Evolutionary conservation across 1,140 invertebrate genomes (phyloP), one percentile per base, ranked within the genome.

Genomic region (Plutomurus gul): DNA sequence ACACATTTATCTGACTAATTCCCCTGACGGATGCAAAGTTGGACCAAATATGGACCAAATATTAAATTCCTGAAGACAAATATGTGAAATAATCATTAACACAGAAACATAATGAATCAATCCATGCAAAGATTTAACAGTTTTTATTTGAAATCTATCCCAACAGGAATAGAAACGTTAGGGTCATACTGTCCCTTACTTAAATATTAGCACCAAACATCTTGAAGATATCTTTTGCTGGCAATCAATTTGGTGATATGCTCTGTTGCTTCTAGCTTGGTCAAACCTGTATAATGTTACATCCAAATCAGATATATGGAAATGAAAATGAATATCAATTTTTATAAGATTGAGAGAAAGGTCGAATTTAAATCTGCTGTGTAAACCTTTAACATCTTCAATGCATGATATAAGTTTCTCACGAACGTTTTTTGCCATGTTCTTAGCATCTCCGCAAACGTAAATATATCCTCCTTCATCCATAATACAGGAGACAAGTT

Each of bases 391-490:
- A 78, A 87, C 77, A 81, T 87, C 85, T 37, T 87, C 84, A 30
- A 94, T 84, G 80, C 90, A 88, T 20, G 88, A 81, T n/a, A 87
- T 82, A 4, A 95, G 86, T 1, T 88, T 86, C 22, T 89, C 87
- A 77, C 88, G 88, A 1, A 95, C 91, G 85, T 91, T 89, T 81
- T 90, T 89, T 0, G 91, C 90, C 89, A 95, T 93, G 77, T 89
- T 89, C 79, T 91, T 92, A 16, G 91, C 89, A 88, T 94, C 93
- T 11, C 93, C 93, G 87, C 94, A 94, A 4, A 95, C 87, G 86
- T 90, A 95, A n/a, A 96, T 85, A 33, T 86, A 85, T 4, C 90
- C 91, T 60, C 82, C 85, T 77, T 85, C 86, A 80, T 91, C 84
- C 13, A 91, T 83, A 8, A 94, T 84, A 47, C 91, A 85, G 8